A percentile compares a stretch with the other conserved stretches of the same genome.
phyloP scores from a whole-genome alignment of 2,113 vertebrate species.

The Chaetodon auriga region DNA sequence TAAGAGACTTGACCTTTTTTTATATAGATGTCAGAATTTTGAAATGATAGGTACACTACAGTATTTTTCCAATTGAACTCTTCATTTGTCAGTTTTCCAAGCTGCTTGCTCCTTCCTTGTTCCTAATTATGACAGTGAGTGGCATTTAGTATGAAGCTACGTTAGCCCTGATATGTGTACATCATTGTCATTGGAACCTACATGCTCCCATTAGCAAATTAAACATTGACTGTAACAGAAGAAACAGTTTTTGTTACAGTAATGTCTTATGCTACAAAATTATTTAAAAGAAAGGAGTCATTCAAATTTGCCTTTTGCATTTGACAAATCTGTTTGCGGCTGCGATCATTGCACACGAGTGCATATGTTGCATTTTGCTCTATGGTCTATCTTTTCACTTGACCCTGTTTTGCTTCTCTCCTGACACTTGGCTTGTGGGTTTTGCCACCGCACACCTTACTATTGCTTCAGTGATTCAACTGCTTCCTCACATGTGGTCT shows the following conservation, averaged over 20 bases:
- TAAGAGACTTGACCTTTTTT: background rate
- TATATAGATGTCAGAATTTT: background rate
- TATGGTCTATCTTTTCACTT: background rate
- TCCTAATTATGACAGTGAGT: background rate
- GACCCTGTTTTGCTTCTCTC: background rate
- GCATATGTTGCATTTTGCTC: background rate
- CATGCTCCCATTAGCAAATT: background rate
- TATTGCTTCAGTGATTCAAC: background rate
- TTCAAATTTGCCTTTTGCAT: background rate
- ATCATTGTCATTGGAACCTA: background rate
- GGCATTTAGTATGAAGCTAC: constrained; percentile 1
- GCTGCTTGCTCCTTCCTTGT: background rate
- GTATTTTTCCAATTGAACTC: background rate
- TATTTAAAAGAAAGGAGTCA: background rate
- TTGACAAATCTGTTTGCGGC: background rate
- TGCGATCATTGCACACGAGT: background rate
- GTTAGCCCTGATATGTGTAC: background rate
- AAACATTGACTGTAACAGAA: background rate
- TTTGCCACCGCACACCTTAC: background rate
- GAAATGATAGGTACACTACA: background rate
- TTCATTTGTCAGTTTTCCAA: constrained; percentile 1
- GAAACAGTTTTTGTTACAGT: background rate
- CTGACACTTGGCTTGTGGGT: background rate
- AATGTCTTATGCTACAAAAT: background rate
- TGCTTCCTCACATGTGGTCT: background rate